Percentiles rank a stretch among this genome's conserved stretches.
Evolutionary conservation across 2,888 invertebrate genomes (phyloP).

Genomic region (Macrosoma leucophasiata): DNA sequence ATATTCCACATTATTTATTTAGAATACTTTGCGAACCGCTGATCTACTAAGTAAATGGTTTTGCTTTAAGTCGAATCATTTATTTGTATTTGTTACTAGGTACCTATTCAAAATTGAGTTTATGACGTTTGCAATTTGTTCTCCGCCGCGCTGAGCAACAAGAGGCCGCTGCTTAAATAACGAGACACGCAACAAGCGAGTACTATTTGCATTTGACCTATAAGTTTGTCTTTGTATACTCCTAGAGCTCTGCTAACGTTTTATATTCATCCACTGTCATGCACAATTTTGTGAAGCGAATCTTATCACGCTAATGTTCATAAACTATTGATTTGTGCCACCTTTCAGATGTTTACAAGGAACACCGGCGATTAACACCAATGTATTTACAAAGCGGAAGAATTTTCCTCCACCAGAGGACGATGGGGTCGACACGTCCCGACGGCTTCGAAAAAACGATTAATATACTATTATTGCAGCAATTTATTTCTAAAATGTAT

Average conservation of each 20-base stretch:
- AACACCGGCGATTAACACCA: too few species aligned
- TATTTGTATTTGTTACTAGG: slow-evolving; percentile 60
- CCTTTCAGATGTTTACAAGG: too few species aligned
- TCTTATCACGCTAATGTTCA: too few species aligned
- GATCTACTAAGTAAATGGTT: slow-evolving; percentile 38
- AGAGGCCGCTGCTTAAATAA: slow-evolving; percentile 45
- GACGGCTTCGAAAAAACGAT: too few species aligned
- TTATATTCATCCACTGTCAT: too few species aligned
- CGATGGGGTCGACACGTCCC: too few species aligned
- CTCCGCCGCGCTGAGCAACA: slow-evolving; percentile 45
- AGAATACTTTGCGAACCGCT: slow-evolving; percentile 46
- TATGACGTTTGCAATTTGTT: slow-evolving; percentile 63
- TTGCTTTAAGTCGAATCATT: slow-evolving; percentile 45
- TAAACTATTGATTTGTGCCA: too few species aligned
- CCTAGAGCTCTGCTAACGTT: too few species aligned
- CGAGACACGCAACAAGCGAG: slow-evolving; percentile 59
- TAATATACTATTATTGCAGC: neutral
- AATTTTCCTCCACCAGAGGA: too few species aligned
- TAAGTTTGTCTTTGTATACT: slow-evolving; percentile 49
- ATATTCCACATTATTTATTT: slow-evolving; percentile 35
- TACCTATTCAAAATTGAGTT: slow-evolving; percentile 60
- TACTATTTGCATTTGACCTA: slow-evolving; percentile 68
- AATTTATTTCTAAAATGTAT: neutral
- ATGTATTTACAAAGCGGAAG: too few species aligned
- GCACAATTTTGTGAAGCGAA: too few species aligned